Base-by-base conservation (phyloP, 1,140 invertebrate genomes). In the Camponotus pennsylvanicus region DNA sequence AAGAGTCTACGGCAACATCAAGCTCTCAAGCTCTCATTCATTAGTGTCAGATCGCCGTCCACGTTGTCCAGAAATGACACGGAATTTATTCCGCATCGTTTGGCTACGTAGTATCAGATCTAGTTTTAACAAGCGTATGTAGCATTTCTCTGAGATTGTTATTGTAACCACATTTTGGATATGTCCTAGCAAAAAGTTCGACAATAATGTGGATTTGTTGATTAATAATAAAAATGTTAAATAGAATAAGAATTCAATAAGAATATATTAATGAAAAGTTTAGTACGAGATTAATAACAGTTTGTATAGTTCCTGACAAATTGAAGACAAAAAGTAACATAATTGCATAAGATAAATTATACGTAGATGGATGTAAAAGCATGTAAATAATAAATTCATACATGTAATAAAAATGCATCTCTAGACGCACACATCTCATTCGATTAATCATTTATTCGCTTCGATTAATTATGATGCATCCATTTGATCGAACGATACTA, bases 31-130 rank as follows among this genome's bases (percentile, higher is more conserved):
- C 11, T 7, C 15, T 73, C 52, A 59, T 76, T 67, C 85, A 21
- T 63, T 67, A 70, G 45, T 88, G 76, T 88, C 55, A 70, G 71
- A 82, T 86, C 70, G 32, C 70, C 75, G 40, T 45, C 34, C 52
- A 66, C 27, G n/a, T 77, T 55, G 32, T 15, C n/a, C 49, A 55
- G 52, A 78, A 88, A 40, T 73, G 45, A 88, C 59, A 80, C n/a
- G 61, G 67, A 76, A 87, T 32, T 40, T 59, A 45, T 59, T 63
- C 21, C 67, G 27, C n/a, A 77, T 76, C 87, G 0, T 6, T 79
- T 69, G 83, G 85, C 66, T 75, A 75, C 80, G 66, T 87, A 89
- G 88, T 92, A 92, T 93, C 92, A 93, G 92, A 93, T 93, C 90
- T 93, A 93, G 73, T 71, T 82, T 82, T 61, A 82, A 83, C 79